Percentiles rank a stretch among this genome's conserved stretches.
Conservation (phyloP, 2,888 invertebrate genomes). For the Eupithecia vulgata region DNA sequence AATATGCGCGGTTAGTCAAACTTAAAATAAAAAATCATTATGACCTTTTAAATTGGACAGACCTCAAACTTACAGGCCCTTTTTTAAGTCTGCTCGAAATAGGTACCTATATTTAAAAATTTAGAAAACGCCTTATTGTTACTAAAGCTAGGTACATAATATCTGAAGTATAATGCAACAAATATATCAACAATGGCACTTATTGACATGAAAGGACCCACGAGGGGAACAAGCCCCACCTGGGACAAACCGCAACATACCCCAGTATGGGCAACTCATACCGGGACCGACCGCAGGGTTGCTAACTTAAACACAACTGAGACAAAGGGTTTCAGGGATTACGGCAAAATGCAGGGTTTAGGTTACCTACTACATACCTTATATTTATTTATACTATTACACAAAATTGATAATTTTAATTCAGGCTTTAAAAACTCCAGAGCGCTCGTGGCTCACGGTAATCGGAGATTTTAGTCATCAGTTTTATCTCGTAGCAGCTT, state of each 20-base stretch:
- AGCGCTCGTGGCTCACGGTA: neutral
- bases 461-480: neutral
- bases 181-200: neutral
- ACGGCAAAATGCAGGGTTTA: neutral
- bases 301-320: conserved; percentile 20
- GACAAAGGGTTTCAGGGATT: conserved; percentile 13
- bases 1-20: too few relatives aligned
- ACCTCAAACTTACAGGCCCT: too few relatives aligned
- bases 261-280: conserved; percentile 6
- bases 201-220: conserved; percentile 19
- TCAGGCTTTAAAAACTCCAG: neutral
- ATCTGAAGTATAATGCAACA: neutral
- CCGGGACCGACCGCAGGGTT: conserved; percentile 20
- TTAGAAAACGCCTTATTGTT: neutral
- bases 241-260: conserved; percentile 18
- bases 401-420: neutral
- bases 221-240: conserved; percentile 16
- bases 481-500: neutral
- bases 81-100: too few relatives aligned
- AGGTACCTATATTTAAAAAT: neutral
- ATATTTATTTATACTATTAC: too few relatives aligned
- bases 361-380: too few relatives aligned
- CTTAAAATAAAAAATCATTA: neutral
- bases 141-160: neutral
- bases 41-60: too few relatives aligned